Evolutionary conservation across 2,888 invertebrate species (phyloP), one percentile per base, ranked within the genome.

Genomic region (Trachelus iudaicus): DNA sequence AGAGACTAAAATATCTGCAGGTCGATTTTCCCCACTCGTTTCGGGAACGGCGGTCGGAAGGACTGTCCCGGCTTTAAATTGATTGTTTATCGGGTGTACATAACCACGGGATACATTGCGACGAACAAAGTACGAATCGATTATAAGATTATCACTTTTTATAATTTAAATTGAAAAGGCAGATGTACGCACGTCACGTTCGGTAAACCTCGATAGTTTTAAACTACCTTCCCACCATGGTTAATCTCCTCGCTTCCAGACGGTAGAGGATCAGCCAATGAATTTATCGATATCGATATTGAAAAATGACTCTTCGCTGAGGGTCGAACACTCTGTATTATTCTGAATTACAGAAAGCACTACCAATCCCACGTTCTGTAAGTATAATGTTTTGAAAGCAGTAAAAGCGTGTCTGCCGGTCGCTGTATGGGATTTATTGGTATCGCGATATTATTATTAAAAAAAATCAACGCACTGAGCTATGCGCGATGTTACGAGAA

Each of bases 201-300:
- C 9, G 23, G 56, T 56, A 56, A 56, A 56, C 23, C 23, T 23
- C 56, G 23, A 23, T 56, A 23, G 23, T 23, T 56, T 56, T 56
- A 56, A 23, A 9, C 23, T 23, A 56, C 2, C 9, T 56, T 56
- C 56, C 23, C 56, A 56, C 9, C 23, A 23, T 23, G 1, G 23
- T 23, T 56, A 56, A 56, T 56, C 56, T 56, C 23, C 9, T 56
- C 56, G 23, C 23, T 56, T 56, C 23, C 56, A 56, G 56, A 56
- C 23, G 23, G 56, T 9, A 23, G 23, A 30, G 76, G 34, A 73
- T 75, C 73, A 33, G 71, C n/a, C 75, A 75, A 73, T 73, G 76
- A 78, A 78, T 78, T 78, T 78, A 76, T 78, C 78, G 78, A 78
- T 78, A 78, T 75, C 78, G 76, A 40, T 75, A 78, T 69, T 75